Conservation (phyloP, 2,113 vertebrate genomes). For the Anguilla rostrata region DNA sequence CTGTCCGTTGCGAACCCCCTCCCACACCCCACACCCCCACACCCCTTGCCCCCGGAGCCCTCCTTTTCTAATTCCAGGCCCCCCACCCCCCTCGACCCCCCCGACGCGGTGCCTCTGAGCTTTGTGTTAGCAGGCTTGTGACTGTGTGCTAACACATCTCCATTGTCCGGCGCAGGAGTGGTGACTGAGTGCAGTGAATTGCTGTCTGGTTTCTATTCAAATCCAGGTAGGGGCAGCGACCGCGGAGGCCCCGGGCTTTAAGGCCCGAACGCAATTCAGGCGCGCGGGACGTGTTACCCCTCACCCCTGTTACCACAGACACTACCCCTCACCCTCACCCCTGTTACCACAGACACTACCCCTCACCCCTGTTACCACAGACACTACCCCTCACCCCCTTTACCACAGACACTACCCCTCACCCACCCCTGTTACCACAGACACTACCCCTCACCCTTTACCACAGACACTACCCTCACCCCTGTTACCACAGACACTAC, state of each 20-base stretch:
- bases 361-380: too few relatives aligned
- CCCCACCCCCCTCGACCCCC: constrained; percentile 58
- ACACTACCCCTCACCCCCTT: too few relatives aligned
- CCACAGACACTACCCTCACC: too few relatives aligned
- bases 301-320: background rate
- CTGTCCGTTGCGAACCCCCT: constrained; percentile 82
- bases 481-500: too few relatives aligned
- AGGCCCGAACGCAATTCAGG: constrained; percentile 45
- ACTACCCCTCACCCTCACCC: too few relatives aligned
- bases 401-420: too few relatives aligned
- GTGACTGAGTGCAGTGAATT: constrained; percentile 82
- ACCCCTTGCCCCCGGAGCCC: constrained; percentile 65
- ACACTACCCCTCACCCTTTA: too few relatives aligned
- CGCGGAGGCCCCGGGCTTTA: constrained; percentile 23
- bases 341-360: too few relatives aligned
- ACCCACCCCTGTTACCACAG: too few relatives aligned
- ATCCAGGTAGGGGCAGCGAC: constrained; percentile 78
- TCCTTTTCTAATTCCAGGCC: constrained; percentile 61
- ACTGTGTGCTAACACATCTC: constrained; percentile 92
- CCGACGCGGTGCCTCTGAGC: constrained; percentile 72
- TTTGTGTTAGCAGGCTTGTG: constrained; percentile 88
- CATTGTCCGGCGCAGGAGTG: constrained; percentile 85
- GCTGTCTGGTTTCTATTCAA: constrained; percentile 98
- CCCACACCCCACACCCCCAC: constrained; percentile 61
- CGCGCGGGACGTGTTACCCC: constrained; percentile 33